Evolutionary conservation across 64 coral and sea anemone species (phyloP).

Genomic region (Astreopora myriophthalma): DNA sequence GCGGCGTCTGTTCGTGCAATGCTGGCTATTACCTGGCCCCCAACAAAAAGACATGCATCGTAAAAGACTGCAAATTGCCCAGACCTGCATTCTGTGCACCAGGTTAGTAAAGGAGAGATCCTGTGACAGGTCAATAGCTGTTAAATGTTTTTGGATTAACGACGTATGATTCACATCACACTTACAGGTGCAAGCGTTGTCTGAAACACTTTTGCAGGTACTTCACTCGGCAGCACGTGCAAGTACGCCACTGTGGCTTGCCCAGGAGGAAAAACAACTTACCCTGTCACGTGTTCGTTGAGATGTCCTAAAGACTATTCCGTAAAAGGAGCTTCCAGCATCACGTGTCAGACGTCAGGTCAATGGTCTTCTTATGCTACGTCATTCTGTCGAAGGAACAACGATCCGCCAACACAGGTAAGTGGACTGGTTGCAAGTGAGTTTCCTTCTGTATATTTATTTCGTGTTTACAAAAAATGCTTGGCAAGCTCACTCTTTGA

Average conservation of each 20-base stretch:
- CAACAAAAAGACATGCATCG: constrained; percentile 72
- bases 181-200: no score
- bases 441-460: background rate
- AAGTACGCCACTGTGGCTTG: constrained; percentile 74
- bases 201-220: constrained; percentile 52
- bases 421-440: background rate
- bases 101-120: constrained; percentile 33
- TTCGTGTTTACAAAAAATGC: no score
- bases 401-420: constrained; percentile 92
- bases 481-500: no score
- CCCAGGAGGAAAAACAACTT: constrained; percentile 77
- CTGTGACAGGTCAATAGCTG: no score
- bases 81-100: constrained; percentile 76
- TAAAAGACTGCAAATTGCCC: constrained; percentile 79
- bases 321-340: constrained; percentile 57
- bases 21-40: constrained; percentile 70
- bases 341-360: constrained; percentile 90
- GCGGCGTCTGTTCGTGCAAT: constrained; percentile 82
- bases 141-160: no score
- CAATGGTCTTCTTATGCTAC: constrained; percentile 72
- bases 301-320: constrained; percentile 82
- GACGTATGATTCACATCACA: no score
- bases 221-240: constrained; percentile 71
- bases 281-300: constrained; percentile 88
- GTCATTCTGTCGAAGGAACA: constrained; percentile 90